phyloP scores from a whole-genome alignment of 2,888 invertebrate genomes.

The Junonia oenone region DNA sequence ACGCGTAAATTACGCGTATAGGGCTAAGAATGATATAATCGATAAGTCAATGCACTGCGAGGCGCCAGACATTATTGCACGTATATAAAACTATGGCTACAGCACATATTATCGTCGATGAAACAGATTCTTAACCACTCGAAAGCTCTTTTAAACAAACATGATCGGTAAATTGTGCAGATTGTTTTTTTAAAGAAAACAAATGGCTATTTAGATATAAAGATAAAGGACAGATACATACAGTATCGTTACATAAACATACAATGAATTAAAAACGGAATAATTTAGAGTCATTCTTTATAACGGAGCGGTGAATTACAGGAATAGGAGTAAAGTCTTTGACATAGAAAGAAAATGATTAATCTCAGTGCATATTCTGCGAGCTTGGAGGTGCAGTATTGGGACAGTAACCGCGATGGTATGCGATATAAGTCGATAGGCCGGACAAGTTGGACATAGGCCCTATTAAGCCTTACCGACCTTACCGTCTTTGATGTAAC shows the following conservation, averaged over 20 bases:
- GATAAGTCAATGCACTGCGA: conserved; percentile 18
- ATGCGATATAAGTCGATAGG: conserved; percentile 45
- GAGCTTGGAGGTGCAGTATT: conserved; percentile 45
- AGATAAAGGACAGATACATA: not conserved
- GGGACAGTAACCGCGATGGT: conserved; percentile 46
- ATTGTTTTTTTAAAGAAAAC: conserved; percentile 21
- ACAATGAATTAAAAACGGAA: not conserved
- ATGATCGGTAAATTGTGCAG: conserved; percentile 16
- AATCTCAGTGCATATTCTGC: conserved; percentile 30
- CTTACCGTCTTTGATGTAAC: conserved; percentile 51
- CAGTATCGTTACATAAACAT: not conserved
- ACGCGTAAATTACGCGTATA: conserved; percentile 19
- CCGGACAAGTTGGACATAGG: conserved; percentile 34
- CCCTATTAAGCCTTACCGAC: conserved; percentile 54
- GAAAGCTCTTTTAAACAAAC: conserved; percentile 22
- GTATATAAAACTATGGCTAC: conserved; percentile 12
- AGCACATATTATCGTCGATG: conserved; percentile 19
- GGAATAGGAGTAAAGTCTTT: not conserved
- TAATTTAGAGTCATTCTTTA: not conserved
- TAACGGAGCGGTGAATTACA: not conserved
- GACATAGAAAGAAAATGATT: not conserved
- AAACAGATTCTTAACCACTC: conserved; percentile 12
- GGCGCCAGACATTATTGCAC: conserved; percentile 16
- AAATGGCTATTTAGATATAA: not conserved
- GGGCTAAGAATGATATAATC: conserved; percentile 21